Evolutionary conservation across 2,113 vertebrate genomes (phyloP), one percentile per base, ranked within the genome.

Genomic region (Bufo bufo): DNA sequence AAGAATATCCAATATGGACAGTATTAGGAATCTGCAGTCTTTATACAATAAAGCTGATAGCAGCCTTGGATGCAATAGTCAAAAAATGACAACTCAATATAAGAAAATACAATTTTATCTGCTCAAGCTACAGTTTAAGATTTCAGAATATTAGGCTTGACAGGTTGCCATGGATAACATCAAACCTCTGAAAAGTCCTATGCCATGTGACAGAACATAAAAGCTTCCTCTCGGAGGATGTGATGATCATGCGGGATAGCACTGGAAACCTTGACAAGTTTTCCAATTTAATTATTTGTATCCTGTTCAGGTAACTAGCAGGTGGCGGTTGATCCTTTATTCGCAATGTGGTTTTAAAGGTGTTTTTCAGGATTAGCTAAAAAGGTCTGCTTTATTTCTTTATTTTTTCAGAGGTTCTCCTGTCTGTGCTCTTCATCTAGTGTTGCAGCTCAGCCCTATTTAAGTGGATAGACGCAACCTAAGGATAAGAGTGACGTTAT

Each of bases 101-200:
- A 69, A 82, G 43, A 58, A 59, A 4, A 50, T 47, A 52, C 14
- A 6, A 83, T 66, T 69, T 47, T 83, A 69, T 58, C 82, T 45
- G 17, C 82, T 74, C 52, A 3, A 58, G 19, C 66, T 74, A 43
- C 3, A n/a, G 61, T 17, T 58, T 33, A 56, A 84, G 56, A 58
- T 71, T 33, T 66, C 65, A 71, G 61, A 82, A 43, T 66, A 69
- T 71, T 69, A 19, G 12, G 63, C 3, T 83, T 83, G 81, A 69
- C 63, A 83, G 14, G 19, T n/a, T 83, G 82, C 82, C 71, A 74
- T 84, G 23, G 82, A 84, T 74, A 71, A 14, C 66, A 84, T 54
- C 66, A 84, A 69, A 54, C 33, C 66, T 10, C 50, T 47, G 47
- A 19, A 33, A 52, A 69, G 49, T 72, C 16, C 7, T 50, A 49